Evolutionary conservation across 2,113 vertebrate species (phyloP).

Genomic region (Apteryx mantelli): DNA sequence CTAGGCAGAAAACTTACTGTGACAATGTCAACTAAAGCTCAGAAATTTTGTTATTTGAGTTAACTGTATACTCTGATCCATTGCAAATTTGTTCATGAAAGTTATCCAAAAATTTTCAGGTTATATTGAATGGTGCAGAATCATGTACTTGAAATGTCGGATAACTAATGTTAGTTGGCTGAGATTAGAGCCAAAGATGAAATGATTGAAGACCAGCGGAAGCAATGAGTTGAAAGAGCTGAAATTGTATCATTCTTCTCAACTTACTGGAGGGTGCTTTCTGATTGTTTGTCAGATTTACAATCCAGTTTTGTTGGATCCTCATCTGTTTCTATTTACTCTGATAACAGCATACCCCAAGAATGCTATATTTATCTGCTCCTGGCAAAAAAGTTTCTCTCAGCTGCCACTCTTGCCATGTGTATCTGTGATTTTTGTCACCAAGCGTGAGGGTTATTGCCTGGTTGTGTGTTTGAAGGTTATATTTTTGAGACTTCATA

Average conservation of each 20-base stretch:
- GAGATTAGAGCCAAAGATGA: neutral
- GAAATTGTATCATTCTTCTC: neutral
- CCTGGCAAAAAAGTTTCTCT: neutral
- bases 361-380: neutral
- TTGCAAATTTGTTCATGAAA: neutral
- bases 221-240: neutral
- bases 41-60: neutral
- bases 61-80: neutral
- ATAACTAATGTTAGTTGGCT: neutral
- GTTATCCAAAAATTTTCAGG: neutral
- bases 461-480: neutral
- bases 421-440: conserved; percentile 5
- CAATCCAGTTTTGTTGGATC: neutral
- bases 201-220: neutral
- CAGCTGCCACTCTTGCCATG: neutral
- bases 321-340: conserved; percentile 33
- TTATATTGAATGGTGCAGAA: neutral
- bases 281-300: neutral
- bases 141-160: neutral
- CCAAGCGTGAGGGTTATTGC: neutral
- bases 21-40: neutral
- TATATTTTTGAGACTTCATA: neutral
- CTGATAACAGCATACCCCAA: neutral
- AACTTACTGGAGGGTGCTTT: neutral
- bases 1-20: neutral